Conservation (phyloP, 2,888 invertebrate genomes). For the Drosophila setosimentum region DNA sequence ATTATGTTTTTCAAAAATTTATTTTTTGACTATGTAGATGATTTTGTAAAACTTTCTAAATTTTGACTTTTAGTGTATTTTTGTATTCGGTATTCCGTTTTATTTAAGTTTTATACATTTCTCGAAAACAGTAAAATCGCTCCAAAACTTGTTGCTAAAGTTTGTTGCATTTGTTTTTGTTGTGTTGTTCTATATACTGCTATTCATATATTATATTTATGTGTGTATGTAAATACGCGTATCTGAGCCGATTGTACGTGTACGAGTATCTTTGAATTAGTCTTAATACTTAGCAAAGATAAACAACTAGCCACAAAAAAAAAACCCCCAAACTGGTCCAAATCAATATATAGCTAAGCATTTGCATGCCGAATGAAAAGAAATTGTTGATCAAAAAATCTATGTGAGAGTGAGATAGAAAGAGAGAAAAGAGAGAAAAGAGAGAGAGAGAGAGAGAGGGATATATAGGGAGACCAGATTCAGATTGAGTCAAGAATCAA, state of each 20-base stretch:
- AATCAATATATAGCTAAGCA: neutral
- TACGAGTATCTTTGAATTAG: slow-evolving; percentile 58
- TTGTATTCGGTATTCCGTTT: slow-evolving; percentile 33
- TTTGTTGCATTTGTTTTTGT: slow-evolving; percentile 50
- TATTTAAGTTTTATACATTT: slow-evolving; percentile 65
- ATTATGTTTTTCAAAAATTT: slow-evolving; percentile 11
- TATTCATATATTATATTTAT: slow-evolving; percentile 24
- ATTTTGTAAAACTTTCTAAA: slow-evolving; percentile 77
- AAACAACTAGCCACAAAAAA: neutral
- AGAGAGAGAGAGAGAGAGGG: neutral
- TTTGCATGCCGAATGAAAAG: slow-evolving; percentile 11
- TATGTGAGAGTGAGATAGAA: neutral
- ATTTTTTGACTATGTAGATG: slow-evolving; percentile 32
- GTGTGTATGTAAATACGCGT: slow-evolving; percentile 25
- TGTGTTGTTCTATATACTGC: slow-evolving; percentile 3
- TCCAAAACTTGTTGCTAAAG: slow-evolving; percentile 81
- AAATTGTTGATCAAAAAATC: neutral
- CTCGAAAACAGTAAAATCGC: slow-evolving; percentile 82
- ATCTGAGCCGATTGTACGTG: slow-evolving; percentile 52
- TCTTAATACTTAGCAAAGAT: slow-evolving; percentile 34
- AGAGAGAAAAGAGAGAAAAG: neutral
- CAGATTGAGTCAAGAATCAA: slow-evolving; percentile 10
- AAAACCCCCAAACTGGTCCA: slow-evolving; percentile 6
- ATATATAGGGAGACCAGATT: neutral
- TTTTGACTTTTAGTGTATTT: slow-evolving; percentile 47